These are phyloP conservation scores for Trachelus tabidus DNA, from an alignment of 2,888 invertebrate species.

Conservation along the genomic window DNA sequence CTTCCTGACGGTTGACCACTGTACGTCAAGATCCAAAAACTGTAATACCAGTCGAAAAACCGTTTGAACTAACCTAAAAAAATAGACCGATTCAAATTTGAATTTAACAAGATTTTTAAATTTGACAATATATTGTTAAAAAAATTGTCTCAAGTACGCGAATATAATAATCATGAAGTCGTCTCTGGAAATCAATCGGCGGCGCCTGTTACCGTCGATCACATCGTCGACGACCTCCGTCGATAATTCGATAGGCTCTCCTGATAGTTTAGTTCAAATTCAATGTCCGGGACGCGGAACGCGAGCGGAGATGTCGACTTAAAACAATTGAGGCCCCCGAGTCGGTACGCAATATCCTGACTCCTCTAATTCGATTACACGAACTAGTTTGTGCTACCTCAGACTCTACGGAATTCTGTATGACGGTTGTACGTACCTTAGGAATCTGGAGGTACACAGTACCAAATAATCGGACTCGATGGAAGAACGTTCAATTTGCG, in stretches of 20 bases:
- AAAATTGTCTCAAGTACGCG: too few species aligned
- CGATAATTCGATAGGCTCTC: conserved; percentile 57
- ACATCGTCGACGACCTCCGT: background rate
- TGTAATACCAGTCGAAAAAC: too few species aligned
- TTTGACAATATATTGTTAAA: too few species aligned
- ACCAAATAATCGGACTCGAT: conserved; percentile 62
- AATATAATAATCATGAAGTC: too few species aligned
- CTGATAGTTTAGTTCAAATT: conserved; percentile 64
- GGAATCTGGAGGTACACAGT: background rate
- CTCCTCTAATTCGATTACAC: conserved; percentile 63
- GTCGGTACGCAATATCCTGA: conserved; percentile 65
- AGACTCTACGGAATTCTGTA: conserved; percentile 18
- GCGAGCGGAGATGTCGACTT: conserved; percentile 62
- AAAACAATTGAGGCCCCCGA: conserved; percentile 62
- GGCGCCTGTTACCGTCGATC: background rate
- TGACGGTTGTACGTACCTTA: conserved; percentile 1
- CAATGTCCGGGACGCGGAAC: conserved; percentile 56
- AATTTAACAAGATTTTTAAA: too few species aligned
- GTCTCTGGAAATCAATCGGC: background rate
- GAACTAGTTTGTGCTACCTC: conserved; percentile 53
- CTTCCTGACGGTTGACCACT: too few species aligned
- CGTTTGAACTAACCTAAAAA: too few species aligned
- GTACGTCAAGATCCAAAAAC: too few species aligned
- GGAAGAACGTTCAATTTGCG: conserved; percentile 64
- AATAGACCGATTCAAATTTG: too few species aligned